phyloP scores from a whole-genome alignment of 2,797 vertebrate genomes.

The Psittacula derbiana region DNA sequence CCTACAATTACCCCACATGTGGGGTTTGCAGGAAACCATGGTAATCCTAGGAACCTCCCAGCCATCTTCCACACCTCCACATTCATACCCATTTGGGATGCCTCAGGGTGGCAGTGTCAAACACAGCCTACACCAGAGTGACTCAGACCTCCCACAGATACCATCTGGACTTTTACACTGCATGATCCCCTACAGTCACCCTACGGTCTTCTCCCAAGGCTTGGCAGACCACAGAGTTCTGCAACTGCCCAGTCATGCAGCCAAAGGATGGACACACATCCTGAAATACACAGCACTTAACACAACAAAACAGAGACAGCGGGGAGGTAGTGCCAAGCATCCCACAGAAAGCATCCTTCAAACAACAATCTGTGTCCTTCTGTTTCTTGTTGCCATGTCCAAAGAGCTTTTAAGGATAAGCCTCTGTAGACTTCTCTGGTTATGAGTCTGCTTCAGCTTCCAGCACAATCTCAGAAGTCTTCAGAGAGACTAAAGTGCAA shows the following conservation, averaged over 20 bases:
- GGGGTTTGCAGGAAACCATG: conserved; percentile 55
- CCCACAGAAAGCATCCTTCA: neutral
- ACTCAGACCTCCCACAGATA: conserved; percentile 62
- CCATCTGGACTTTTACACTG: conserved; percentile 55
- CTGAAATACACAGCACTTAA: neutral
- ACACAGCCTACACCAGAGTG: conserved; percentile 43
- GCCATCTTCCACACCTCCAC: conserved; percentile 50
- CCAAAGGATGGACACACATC: neutral
- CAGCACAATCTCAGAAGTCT: neutral
- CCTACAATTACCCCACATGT: neutral
- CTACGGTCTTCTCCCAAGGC: neutral
- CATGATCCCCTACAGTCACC: neutral
- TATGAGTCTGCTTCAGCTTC: neutral
- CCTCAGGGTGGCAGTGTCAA: conserved; percentile 45
- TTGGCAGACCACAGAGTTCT: neutral
- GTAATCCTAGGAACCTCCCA: conserved; percentile 36
- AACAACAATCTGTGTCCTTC: neutral
- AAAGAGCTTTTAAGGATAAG: neutral
- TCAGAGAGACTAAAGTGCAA: neutral
- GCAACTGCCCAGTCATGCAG: neutral
- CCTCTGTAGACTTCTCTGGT: neutral
- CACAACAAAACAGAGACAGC: neutral
- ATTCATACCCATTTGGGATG: conserved; percentile 1
- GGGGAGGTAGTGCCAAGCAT: neutral
- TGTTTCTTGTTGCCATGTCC: neutral